These are phyloP conservation scores for Apis cerana DNA, from an alignment of 1,140 invertebrate species.

Conservation along the genomic window DNA sequence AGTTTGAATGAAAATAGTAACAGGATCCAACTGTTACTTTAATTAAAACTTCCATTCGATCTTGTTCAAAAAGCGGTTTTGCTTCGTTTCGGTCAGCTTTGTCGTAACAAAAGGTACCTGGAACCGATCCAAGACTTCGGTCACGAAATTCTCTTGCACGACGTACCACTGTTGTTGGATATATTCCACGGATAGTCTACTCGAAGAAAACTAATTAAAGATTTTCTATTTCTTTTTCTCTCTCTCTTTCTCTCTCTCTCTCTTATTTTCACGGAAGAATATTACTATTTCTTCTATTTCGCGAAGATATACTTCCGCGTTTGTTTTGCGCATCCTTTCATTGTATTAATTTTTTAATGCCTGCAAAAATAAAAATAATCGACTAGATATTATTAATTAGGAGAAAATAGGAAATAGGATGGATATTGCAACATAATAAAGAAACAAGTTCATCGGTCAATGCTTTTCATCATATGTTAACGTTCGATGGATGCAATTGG, in stretches of 20 bases:
- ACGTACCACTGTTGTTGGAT: background rate
- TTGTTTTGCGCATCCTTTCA: too few relatives aligned
- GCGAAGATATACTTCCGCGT: background rate
- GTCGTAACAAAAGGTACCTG: background rate
- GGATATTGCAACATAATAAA: background rate
- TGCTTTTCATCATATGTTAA: background rate
- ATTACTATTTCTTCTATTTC: too few relatives aligned
- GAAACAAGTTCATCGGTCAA: background rate
- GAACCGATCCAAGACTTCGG: constrained; percentile 24
- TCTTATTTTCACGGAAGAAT: background rate
- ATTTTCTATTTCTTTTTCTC: background rate
- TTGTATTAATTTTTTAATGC: too few relatives aligned
- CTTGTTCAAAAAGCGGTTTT: background rate
- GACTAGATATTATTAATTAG: background rate
- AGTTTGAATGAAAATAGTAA: background rate
- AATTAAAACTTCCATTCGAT: constrained; percentile 2
- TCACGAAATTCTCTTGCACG: constrained; percentile 20
- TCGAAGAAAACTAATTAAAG: background rate
- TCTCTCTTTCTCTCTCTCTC: background rate
- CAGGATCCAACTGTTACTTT: too few relatives aligned
- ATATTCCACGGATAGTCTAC: background rate
- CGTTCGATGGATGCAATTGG: background rate
- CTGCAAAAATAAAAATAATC: background rate
- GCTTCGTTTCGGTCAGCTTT: background rate
- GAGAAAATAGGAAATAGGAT: background rate